Conservation (phyloP, 2,888 invertebrate genomes). For the Rhagonycha fulva region DNA sequence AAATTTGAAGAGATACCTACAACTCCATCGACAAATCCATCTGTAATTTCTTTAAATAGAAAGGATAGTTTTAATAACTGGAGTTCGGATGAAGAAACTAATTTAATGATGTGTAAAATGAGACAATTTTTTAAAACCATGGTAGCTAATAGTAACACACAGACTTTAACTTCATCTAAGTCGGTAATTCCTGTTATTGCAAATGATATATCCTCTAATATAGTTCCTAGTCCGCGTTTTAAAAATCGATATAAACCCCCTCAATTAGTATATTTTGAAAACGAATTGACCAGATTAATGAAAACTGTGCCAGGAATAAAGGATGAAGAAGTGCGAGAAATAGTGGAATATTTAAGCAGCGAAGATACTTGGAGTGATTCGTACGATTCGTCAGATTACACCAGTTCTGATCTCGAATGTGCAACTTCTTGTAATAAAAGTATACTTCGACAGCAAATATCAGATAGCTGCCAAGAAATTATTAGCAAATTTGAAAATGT, state of each 20-base stretch:
- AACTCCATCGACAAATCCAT: constrained; percentile 54
- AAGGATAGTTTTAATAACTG: constrained; percentile 93
- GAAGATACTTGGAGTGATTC: constrained; percentile 95
- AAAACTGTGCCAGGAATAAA: constrained; percentile 91
- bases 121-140: constrained; percentile 90
- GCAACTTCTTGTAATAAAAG: constrained; percentile 65
- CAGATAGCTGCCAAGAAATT: constrained; percentile 85
- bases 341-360: constrained; percentile 89
- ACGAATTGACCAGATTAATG: constrained; percentile 86
- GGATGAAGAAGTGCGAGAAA: constrained; percentile 88
- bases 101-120: constrained; percentile 95
- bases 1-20: constrained; percentile 55
- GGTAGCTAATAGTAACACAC: constrained; percentile 65
- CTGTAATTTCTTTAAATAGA: constrained; percentile 68
- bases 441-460: constrained; percentile 81
- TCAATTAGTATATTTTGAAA: constrained; percentile 87
- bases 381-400: constrained; percentile 90
- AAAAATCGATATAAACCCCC: constrained; percentile 76
- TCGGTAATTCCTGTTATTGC: constrained; percentile 57
- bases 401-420: constrained; percentile 84
- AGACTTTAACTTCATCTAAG: constrained; percentile 57
- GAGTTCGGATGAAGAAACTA: constrained; percentile 93
- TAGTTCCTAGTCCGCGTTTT: constrained; percentile 62
- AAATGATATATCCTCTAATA: constrained; percentile 46
- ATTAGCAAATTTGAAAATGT: constrained; percentile 79